These are phyloP conservation scores for Sinocyclocheilus maitianheensis DNA, from an alignment of 2,113 vertebrate species.

Conservation along the genomic window DNA sequence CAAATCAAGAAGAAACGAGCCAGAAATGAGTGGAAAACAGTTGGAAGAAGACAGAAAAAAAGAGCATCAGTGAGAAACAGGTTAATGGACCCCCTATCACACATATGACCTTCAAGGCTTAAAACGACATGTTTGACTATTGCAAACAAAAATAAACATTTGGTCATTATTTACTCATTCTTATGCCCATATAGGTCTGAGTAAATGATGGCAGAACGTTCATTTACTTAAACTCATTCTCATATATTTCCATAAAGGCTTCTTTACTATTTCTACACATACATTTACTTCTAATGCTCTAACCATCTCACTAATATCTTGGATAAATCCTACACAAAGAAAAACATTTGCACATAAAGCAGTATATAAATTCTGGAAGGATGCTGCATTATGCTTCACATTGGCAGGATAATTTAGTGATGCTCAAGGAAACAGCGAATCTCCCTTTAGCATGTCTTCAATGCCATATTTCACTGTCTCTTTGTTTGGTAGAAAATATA, in stretches of 20 bases:
- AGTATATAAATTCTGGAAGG: not conserved
- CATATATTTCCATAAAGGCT: not conserved
- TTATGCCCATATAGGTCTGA: not conserved
- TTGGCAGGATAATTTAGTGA: not conserved
- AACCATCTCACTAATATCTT: not conserved
- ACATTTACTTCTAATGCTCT: not conserved
- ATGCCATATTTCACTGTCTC: not conserved
- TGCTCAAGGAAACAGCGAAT: not conserved
- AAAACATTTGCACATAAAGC: not conserved
- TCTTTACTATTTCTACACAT: not conserved
- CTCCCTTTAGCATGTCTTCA: not conserved
- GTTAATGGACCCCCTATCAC: not conserved
- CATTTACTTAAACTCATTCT: not conserved
- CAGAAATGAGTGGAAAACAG: conserved; percentile 55
- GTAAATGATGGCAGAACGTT: not conserved
- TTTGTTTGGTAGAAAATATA: not conserved
- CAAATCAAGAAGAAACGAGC: conserved; percentile 64
- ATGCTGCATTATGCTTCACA: not conserved
- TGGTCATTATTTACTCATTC: not conserved
- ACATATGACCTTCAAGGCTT: not conserved
- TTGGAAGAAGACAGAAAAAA: conserved; percentile 38
- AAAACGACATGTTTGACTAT: not conserved
- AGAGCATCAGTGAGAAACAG: conserved; percentile 14
- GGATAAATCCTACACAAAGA: not conserved
- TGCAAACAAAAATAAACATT: not conserved